Base-by-base conservation (phyloP, 2,113 vertebrate genomes). In the Pyrgilauda ruficollis region DNA sequence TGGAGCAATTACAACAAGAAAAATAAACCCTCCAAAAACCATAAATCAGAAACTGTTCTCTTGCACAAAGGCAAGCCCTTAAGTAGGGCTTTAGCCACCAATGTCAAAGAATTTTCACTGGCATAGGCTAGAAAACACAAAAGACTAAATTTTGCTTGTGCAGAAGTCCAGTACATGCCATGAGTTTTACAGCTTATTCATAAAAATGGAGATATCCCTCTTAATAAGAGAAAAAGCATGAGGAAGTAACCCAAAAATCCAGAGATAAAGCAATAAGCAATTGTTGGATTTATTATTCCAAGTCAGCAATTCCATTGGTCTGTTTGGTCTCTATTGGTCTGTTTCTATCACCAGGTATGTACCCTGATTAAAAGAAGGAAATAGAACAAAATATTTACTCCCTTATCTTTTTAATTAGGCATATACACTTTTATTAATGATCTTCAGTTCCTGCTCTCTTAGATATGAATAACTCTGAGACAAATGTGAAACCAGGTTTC, bases 21-120 rank as follows among this genome's bases (percentile, higher is more conserved):
- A 68, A 47, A 33, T 10, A 66, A 35, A 1, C 2, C 13, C 10
- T 27, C 3, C 4, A 16, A n/a, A 59, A 27, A 3, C 0, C 17
- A 46, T n/a, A 84, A 76, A 77, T 22, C 50, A 64, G 18, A 67
- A 78, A 37, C 15, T 16, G 7, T 49, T 83, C 24, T 27, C 31
- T 80, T 67, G 22, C 49, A 61, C 53, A 53, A 52, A 69, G 18
- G 20, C 9, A 44, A 93, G 18, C 6, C 62, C 3, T 24, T 31
- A 75, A 81, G 12, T 31, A 53, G 37, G 14, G 12, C 19, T 86
- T 92, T 35, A 23, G 13, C 19, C 80, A 59, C 24, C 28, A 35
- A 5, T 44, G 8, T 37, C 33, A 81, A 73, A 66, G 6, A 69
- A 44, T 84, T 90, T 73, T 73, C 24, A 69, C 62, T 61, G 56